A percentile compares a stretch with the other conserved stretches of the same genome.
These are phyloP conservation scores for Philereme vetulata DNA, from an alignment of 2,888 invertebrate genomes.

Conservation along the genomic window DNA sequence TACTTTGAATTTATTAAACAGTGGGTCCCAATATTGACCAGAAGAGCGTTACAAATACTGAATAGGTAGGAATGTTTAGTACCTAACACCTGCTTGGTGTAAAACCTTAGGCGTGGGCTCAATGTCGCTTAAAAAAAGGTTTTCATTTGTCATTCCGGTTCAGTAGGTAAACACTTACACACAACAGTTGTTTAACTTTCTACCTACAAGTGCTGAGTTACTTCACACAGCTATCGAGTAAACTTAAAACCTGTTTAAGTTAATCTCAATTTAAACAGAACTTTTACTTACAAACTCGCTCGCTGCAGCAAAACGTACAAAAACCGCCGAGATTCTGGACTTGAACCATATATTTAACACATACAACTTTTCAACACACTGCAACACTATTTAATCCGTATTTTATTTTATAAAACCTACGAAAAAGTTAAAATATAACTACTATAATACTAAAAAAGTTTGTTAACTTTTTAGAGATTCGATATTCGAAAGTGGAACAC, in stretches of 20 bases:
- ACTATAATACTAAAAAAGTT: neutral
- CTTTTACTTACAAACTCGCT: slow-evolving; percentile 64
- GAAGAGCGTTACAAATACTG: no score
- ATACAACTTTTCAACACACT: slow-evolving; percentile 14
- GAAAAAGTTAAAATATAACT: neutral
- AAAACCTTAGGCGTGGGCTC: no score
- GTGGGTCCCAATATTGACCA: no score
- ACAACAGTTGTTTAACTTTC: slow-evolving; percentile 8
- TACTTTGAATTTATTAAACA: no score
- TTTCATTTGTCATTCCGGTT: neutral
- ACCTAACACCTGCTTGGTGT: no score
- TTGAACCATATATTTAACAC: slow-evolving; percentile 15
- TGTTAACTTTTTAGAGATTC: neutral
- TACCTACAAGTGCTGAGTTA: slow-evolving; percentile 6
- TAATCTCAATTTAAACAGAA: slow-evolving; percentile 27
- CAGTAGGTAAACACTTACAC: neutral
- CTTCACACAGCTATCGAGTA: slow-evolving; percentile 9
- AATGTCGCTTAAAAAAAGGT: no score
- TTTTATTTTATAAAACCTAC: neutral
- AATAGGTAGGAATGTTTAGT: no score
- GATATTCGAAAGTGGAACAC: slow-evolving; percentile 15
- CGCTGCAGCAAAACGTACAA: slow-evolving; percentile 33
- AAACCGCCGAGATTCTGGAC: slow-evolving; percentile 22
- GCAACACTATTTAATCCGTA: slow-evolving; percentile 3
- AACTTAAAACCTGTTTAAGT: slow-evolving; percentile 6